Evolutionary conservation across 1,140 invertebrate genomes (phyloP).

Genomic region (Camponotus pennsylvanicus): DNA sequence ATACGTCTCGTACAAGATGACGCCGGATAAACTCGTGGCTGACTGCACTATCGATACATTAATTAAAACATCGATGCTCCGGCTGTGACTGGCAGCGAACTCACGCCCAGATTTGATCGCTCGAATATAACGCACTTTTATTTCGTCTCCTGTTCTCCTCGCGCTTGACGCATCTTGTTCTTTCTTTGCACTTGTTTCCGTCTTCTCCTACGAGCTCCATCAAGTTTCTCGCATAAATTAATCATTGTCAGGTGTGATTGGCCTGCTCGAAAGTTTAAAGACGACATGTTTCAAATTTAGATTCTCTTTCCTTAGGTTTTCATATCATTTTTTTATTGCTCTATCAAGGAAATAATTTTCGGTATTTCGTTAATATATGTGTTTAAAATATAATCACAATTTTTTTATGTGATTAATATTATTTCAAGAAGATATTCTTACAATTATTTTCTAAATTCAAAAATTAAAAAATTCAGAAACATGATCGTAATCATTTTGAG

Average conservation of each 20-base stretch:
- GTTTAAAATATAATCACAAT: constrained; percentile 3
- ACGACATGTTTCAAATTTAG: not conserved
- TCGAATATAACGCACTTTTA: constrained; percentile 65
- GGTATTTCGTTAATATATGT: not conserved
- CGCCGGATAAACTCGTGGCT: constrained; percentile 56
- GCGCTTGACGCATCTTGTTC: constrained; percentile 10
- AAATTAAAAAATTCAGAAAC: not conserved
- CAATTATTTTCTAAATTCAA: not conserved
- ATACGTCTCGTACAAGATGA: constrained; percentile 58
- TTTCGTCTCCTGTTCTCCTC: constrained; percentile 34
- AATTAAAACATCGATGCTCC: constrained; percentile 80
- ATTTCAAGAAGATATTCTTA: not conserved
- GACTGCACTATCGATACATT: constrained; percentile 78
- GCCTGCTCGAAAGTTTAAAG: not conserved
- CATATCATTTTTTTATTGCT: not conserved
- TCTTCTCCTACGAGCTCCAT: constrained; percentile 17
- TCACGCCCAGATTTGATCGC: constrained; percentile 77
- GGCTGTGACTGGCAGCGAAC: constrained; percentile 72
- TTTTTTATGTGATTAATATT: not conserved
- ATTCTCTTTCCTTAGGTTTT: not conserved
- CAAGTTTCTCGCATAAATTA: constrained; percentile 52
- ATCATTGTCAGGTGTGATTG: constrained; percentile 17
- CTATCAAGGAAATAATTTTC: not conserved
- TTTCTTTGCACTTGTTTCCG: constrained; percentile 5
- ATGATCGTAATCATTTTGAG: not conserved